A percentile compares a stretch with the other conserved stretches of the same genome.
These are phyloP conservation scores for Bolborhynchus lineola DNA, from an alignment of 2,113 vertebrate species.

Conservation along the genomic window DNA sequence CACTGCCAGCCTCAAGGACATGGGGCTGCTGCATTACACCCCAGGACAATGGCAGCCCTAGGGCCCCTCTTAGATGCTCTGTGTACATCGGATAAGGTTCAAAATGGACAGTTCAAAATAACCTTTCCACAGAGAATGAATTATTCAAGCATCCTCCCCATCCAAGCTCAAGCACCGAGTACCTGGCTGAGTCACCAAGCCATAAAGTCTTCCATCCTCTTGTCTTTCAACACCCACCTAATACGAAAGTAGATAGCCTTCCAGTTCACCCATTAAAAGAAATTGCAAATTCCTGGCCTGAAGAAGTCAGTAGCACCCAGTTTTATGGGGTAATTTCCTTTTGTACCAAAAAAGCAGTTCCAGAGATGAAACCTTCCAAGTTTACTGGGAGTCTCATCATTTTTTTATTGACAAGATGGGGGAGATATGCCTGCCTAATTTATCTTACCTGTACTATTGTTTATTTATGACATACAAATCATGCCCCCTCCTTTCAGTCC, in stretches of 20 bases:
- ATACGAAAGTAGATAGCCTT: background rate
- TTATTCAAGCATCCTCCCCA: background rate
- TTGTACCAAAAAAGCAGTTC: background rate
- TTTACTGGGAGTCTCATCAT: background rate
- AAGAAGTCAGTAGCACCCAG: background rate
- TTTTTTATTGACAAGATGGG: background rate
- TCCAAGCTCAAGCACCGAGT: fast-evolving
- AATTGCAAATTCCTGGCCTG: background rate
- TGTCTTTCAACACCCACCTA: background rate
- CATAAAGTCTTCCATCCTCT: background rate
- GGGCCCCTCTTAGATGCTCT: background rate
- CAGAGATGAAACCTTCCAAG: background rate
- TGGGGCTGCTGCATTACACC: fast-evolving
- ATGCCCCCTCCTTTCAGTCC: background rate
- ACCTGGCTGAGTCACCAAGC: background rate
- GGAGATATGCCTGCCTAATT: background rate
- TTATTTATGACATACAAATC: background rate
- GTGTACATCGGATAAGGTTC: fast-evolving
- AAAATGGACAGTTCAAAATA: background rate
- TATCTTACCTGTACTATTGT: background rate
- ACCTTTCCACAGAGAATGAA: background rate
- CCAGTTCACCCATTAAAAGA: background rate
- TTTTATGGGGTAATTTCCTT: background rate
- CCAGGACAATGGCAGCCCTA: background rate
- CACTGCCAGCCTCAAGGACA: background rate